Evolutionary conservation across 53 echinoderm and acorn worm species (phyloP).

Genomic region (Temnopleurus reevesii): DNA sequence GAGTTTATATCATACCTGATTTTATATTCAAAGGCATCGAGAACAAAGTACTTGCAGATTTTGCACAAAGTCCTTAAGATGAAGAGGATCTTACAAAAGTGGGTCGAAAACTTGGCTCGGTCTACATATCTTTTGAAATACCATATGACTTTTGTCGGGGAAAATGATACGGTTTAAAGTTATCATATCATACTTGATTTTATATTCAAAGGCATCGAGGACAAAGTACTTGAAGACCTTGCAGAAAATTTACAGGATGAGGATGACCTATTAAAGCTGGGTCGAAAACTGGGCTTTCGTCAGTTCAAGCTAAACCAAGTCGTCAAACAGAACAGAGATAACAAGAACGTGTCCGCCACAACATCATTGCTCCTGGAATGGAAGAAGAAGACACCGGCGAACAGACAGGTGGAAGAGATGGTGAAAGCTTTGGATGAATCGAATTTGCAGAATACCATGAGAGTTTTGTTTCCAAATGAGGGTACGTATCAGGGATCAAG

Average conservation of each 20-base stretch:
- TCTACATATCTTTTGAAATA: too few species aligned
- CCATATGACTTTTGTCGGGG: too few species aligned
- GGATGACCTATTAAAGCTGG: not conserved
- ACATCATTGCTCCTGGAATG: not conserved
- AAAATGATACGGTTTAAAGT: too few species aligned
- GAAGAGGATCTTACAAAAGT: not conserved
- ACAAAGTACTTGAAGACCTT: not conserved
- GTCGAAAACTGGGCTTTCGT: not conserved
- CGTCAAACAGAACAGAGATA: not conserved
- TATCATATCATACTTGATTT: not conserved
- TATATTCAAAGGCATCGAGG: not conserved
- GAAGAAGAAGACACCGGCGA: conserved; percentile 9
- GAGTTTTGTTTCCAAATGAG: not conserved
- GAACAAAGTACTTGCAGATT: not conserved
- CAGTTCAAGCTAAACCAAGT: not conserved
- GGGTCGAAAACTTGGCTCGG: not conserved
- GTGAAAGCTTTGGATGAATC: not conserved
- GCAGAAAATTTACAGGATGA: not conserved
- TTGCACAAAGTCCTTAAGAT: not conserved
- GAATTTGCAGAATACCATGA: not conserved
- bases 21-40: not conserved
- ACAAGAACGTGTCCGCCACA: not conserved
- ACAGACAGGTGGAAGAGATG: not conserved
- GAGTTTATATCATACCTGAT: not conserved
- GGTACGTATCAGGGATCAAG: not conserved